These are phyloP conservation scores for Acutogordius australiensis DNA, from an alignment of 2,888 invertebrate genomes.

Conservation along the genomic window DNA sequence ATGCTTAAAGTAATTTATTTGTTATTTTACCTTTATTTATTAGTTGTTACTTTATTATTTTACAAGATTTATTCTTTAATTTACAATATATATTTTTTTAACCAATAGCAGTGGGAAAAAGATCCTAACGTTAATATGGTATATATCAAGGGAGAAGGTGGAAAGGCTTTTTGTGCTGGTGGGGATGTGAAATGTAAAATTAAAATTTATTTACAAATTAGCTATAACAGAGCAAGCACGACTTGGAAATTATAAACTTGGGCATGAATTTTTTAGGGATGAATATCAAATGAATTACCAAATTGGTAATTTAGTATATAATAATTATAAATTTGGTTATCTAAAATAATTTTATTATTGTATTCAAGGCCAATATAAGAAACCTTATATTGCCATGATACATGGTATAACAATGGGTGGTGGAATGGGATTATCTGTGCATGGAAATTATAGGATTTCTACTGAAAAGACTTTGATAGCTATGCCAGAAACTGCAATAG, in stretches of 20 bases:
- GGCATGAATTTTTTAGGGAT: constrained; percentile 42
- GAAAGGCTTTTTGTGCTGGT: constrained; percentile 88
- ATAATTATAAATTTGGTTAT: no score
- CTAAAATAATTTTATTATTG: no score
- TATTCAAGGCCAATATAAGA: constrained; percentile 27
- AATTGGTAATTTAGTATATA: constrained; percentile 32
- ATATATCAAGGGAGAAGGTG: constrained; percentile 49
- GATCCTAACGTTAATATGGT: constrained; percentile 27
- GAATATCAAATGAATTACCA: constrained; percentile 59
- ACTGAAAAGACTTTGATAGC: constrained; percentile 77
- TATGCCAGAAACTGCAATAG: constrained; percentile 97
- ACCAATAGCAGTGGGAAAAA: constrained; percentile 46
- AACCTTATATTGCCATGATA: constrained; percentile 67
- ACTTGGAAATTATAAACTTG: constrained; percentile 17
- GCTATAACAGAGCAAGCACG: constrained; percentile 38
- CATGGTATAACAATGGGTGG: constrained; percentile 94
- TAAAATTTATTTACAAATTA: constrained; percentile 15
- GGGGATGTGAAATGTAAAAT: constrained; percentile 51
- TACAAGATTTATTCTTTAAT: no score
- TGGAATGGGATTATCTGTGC: constrained; percentile 71
- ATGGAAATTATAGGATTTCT: constrained; percentile 64
- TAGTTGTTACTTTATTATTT: no score
- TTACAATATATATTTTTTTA: no score
- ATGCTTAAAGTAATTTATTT: no score
- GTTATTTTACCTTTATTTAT: no score